A percentile compares a stretch with the other conserved stretches of the same genome.
Conservation (phyloP, 2,888 invertebrate genomes). For the Hirtodrosophila trivittata region DNA sequence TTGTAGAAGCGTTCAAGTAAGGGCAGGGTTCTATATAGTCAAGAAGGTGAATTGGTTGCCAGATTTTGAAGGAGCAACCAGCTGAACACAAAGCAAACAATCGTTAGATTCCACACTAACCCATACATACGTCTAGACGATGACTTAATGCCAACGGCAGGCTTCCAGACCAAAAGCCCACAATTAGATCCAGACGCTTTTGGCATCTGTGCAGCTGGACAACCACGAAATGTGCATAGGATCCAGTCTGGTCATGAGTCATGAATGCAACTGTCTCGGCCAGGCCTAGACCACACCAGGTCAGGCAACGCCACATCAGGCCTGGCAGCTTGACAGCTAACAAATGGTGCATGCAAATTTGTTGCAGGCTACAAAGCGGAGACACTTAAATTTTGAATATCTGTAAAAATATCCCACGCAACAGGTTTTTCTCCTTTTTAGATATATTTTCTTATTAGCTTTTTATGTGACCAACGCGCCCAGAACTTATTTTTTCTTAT, state of each 20-base stretch:
- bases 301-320: slow-evolving; percentile 6
- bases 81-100: slow-evolving; percentile 36
- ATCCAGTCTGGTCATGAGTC: slow-evolving; percentile 40
- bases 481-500: slow-evolving; percentile 42
- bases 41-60: slow-evolving; percentile 52
- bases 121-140: too few relatives aligned
- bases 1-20: too few relatives aligned
- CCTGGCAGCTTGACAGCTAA: slow-evolving; percentile 44
- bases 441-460: slow-evolving; percentile 21
- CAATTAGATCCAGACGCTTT: slow-evolving; percentile 31
- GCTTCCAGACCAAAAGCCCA: slow-evolving; percentile 20
- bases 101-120: slow-evolving; percentile 33
- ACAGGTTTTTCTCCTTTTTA: slow-evolving; percentile 56
- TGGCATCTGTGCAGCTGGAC: slow-evolving; percentile 39
- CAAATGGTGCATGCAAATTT: slow-evolving; percentile 58
- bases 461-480: slow-evolving; percentile 16
- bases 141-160: slow-evolving; percentile 47
- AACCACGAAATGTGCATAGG: slow-evolving; percentile 30
- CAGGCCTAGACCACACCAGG: slow-evolving; percentile 25
- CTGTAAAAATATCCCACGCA: slow-evolving; percentile 66
- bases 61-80: slow-evolving; percentile 13
- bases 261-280: slow-evolving; percentile 46
- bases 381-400: slow-evolving; percentile 21
- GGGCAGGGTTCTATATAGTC: slow-evolving; percentile 34
- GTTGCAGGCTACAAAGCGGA: slow-evolving; percentile 46